Evolutionary conservation across 2,113 vertebrate species (phyloP).

Genomic region (Caranx melampygus): DNA sequence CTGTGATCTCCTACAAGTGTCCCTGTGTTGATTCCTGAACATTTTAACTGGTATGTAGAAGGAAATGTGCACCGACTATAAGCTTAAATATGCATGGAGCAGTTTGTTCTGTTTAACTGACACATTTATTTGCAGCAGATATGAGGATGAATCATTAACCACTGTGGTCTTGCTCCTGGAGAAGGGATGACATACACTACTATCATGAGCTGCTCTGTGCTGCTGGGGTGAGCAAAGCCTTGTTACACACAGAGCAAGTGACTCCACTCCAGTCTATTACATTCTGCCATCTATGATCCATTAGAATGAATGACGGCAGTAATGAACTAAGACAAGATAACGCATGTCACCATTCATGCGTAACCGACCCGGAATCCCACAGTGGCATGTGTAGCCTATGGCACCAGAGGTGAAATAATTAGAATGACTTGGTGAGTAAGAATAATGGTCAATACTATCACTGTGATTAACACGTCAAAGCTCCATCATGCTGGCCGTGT

Average conservation of each 20-base stretch:
- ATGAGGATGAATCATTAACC: constrained; percentile 35
- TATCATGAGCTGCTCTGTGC: constrained; percentile 44
- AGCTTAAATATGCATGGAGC: background rate
- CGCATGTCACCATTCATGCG: constrained; percentile 74
- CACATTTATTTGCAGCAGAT: constrained; percentile 25
- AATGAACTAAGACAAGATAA: constrained; percentile 77
- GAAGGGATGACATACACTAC: constrained; percentile 40
- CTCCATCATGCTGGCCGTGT: constrained; percentile 13
- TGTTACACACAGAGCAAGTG: constrained; percentile 47
- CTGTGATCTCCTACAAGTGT: constrained; percentile 67
- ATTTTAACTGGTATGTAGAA: background rate
- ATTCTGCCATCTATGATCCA: constrained; percentile 66
- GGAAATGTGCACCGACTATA: background rate
- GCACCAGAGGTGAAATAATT: constrained; percentile 38
- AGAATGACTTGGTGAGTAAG: constrained; percentile 35
- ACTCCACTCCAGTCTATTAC: constrained; percentile 53
- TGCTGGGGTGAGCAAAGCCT: constrained; percentile 38
- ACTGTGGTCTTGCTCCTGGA: constrained; percentile 21
- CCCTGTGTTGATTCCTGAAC: constrained; percentile 44
- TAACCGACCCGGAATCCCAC: constrained; percentile 67
- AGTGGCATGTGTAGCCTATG: constrained; percentile 56
- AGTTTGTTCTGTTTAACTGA: background rate
- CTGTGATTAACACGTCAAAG: constrained; percentile 55
- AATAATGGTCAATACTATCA: constrained; percentile 45
- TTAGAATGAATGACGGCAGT: constrained; percentile 71